Percentiles rank a stretch among this genome's conserved stretches.
Evolutionary conservation across 2,113 vertebrate genomes (phyloP).

Genomic region (Tachycineta bicolor): DNA sequence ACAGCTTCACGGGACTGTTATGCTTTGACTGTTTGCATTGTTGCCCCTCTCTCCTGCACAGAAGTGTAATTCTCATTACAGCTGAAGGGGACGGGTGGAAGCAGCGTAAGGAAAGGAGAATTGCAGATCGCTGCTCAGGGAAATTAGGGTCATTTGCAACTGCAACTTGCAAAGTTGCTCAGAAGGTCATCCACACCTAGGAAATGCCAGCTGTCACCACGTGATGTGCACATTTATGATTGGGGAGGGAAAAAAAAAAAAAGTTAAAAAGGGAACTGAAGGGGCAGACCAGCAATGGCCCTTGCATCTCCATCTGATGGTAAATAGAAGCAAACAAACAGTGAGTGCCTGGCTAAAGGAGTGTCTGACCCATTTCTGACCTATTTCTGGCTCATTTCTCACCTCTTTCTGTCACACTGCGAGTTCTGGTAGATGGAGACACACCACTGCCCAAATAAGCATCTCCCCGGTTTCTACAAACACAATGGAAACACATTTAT

Average conservation of each 20-base stretch:
- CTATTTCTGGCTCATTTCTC: background rate
- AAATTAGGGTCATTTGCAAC: background rate
- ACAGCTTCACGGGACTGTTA: background rate
- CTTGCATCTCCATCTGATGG: background rate
- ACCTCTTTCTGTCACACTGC: background rate
- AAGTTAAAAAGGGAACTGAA: background rate
- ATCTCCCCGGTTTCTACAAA: background rate
- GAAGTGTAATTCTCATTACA: background rate
- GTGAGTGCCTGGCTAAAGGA: background rate
- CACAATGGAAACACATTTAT: background rate
- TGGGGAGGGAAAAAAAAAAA: background rate
- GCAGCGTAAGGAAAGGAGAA: background rate
- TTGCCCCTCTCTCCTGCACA: background rate
- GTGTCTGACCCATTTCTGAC: background rate
- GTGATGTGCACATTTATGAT: background rate
- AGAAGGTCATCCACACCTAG: background rate
- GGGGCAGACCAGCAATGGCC: background rate
- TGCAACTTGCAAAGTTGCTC: background rate
- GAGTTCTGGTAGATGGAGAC: rapidly evolving
- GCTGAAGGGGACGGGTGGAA: background rate
- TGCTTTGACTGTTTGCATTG: background rate
- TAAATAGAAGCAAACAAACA: background rate
- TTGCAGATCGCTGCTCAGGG: background rate
- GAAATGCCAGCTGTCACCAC: background rate
- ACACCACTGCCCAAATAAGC: background rate